Conservation (phyloP, 2,113 vertebrate species). For the Galemys pyrenaicus region DNA sequence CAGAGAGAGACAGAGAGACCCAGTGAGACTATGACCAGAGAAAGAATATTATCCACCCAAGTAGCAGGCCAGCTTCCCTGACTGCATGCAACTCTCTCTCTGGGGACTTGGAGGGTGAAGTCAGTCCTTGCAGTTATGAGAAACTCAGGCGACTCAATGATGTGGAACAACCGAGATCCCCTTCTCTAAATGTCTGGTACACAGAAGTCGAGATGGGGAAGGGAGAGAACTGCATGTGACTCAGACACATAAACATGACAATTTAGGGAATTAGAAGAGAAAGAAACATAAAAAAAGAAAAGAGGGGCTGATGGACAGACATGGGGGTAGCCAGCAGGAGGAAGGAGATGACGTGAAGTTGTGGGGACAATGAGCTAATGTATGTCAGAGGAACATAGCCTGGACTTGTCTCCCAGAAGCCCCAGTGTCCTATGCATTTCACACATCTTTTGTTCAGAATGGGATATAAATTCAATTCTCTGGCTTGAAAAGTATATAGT, state of each 20-base stretch:
- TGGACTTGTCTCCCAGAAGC: not conserved
- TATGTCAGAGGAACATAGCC: no score
- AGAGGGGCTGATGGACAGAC: rapidly evolving
- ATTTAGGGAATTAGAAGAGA: not conserved
- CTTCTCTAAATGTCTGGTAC: not conserved
- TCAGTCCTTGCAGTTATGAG: not conserved
- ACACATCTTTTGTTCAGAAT: not conserved
- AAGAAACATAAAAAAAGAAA: not conserved
- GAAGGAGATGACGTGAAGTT: not conserved
- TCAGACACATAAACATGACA: not conserved
- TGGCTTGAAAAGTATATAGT: not conserved
- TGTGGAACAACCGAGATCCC: not conserved
- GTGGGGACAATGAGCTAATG: not conserved
- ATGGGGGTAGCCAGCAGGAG: not conserved
- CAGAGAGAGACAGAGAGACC: not conserved
- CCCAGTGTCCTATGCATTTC: not conserved
- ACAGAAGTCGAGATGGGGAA: not conserved
- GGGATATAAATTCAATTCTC: not conserved
- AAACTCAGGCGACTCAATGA: not conserved
- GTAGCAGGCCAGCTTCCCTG: not conserved
- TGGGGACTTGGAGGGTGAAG: not conserved
- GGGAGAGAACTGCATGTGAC: not conserved
- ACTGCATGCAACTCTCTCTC: not conserved
- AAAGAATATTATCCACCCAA: not conserved
- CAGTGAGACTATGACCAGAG: no score